phyloP scores from a whole-genome alignment of 2,888 invertebrate genomes.

The Campoplex capitator region DNA sequence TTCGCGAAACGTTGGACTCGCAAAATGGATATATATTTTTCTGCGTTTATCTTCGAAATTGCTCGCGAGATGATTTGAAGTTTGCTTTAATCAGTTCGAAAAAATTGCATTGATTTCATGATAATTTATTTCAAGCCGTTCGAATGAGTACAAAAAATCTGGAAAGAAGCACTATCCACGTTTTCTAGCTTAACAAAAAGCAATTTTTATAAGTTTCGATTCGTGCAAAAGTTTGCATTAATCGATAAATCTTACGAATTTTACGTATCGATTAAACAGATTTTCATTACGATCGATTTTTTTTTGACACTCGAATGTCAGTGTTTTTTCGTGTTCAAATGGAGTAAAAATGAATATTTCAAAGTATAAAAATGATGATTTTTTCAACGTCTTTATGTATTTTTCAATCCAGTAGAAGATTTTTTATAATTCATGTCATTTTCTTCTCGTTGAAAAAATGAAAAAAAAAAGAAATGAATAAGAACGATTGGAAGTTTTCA shows the following conservation, averaged over 20 bases:
- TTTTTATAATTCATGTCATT: neutral
- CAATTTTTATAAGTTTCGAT: neutral
- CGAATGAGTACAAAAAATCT: neutral
- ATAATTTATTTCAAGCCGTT: neutral
- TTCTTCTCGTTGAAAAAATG: neutral
- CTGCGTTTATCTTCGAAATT: neutral
- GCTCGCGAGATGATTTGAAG: neutral
- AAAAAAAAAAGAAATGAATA: slow-evolving; percentile 21
- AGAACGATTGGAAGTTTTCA: slow-evolving; percentile 3
- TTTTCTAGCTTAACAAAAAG: neutral
- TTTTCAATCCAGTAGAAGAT: too few relatives aligned
- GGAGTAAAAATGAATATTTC: too few relatives aligned
- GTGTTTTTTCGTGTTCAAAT: too few relatives aligned
- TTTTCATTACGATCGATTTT: too few relatives aligned
- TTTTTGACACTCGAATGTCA: too few relatives aligned
- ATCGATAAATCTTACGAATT: neutral
- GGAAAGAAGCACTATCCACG: neutral
- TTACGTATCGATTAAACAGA: too few relatives aligned
- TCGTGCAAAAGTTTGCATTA: neutral
- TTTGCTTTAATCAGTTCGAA: neutral
- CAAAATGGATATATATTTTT: neutral
- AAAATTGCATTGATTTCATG: neutral
- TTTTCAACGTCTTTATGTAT: neutral
- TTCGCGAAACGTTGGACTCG: neutral
- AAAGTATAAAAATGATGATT: neutral